Evolutionary conservation across 2,797 vertebrate species (phyloP).

Genomic region (Mormyrus hasselquistii): DNA sequence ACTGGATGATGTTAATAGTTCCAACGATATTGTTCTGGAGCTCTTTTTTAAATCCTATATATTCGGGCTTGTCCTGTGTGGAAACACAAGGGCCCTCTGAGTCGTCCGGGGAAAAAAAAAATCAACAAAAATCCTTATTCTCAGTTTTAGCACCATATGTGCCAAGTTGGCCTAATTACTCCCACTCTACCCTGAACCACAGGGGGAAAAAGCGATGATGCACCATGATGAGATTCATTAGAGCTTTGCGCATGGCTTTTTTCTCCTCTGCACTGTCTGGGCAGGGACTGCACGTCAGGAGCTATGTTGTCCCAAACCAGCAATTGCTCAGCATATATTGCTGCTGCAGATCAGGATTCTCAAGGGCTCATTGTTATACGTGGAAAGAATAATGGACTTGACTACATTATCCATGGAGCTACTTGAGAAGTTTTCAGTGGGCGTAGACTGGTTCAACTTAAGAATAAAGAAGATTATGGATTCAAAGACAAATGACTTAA

Average conservation of each 20-base stretch:
- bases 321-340: background rate
- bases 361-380: background rate
- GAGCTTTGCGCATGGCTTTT: conserved; percentile 27
- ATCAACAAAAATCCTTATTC: background rate
- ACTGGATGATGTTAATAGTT: background rate
- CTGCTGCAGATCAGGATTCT: background rate
- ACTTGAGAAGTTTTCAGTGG: background rate
- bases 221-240: conserved; percentile 49
- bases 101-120: background rate
- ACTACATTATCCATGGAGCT: background rate
- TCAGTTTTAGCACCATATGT: background rate
- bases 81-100: background rate
- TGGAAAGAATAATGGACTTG: background rate
- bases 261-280: background rate
- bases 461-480: background rate
- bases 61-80: background rate
- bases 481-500: conserved; percentile 16
- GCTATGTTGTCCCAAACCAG: conserved; percentile 22
- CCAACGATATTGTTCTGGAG: background rate
- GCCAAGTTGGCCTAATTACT: background rate
- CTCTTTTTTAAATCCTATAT: background rate
- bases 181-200: background rate
- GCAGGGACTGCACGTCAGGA: conserved; percentile 23
- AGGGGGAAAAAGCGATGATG: conserved; percentile 40
- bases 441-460: background rate